Evolutionary conservation across 2,888 invertebrate genomes (phyloP), one percentile per base, ranked within the genome.

Genomic region (Ypsolopha sequella): DNA sequence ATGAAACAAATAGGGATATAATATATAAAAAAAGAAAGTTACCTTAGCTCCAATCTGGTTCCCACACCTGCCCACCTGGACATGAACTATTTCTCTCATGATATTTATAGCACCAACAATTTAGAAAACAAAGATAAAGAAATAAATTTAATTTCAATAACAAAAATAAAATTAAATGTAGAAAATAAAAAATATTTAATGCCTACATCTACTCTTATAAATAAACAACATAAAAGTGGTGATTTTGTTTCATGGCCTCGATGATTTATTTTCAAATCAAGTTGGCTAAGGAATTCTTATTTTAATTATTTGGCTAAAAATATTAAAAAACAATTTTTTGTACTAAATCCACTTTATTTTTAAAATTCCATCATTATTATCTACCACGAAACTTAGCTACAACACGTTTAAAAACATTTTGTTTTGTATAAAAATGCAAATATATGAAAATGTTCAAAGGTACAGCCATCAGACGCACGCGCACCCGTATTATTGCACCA

Each of bases 41-140:
- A 93, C 93, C 90, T 93, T 93, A 46, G 92, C 89, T 53, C 93
- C 94, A 64, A 94, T 93, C 76, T 94, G 93, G 89, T 85, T 85
- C 3, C 85, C 85, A 46, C 84, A 84, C 54, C 79, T 68, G 6
- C 85, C 85, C 36, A 80, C 92, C 76, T 94, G 93, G 57, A 94
- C 80, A 72, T 93, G 93, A 51, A 94, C 93, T 62, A 94, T 93
- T 89, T 94, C 94, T 77, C 93, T 90, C 94, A 94, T 94, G 61
- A 94, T 93, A 61, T 68, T 84, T 62, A 59, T 48, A 48, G 41
- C 41, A 67, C 68, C 38, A 54, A 52, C 36, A 73, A 76, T 78
- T 78, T 77, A 52, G 52, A 57, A 61, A 63, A 62, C n/a, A 52
- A 53, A 41, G 14, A 65, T 51, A 61, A 61, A 62, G 55, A 65